Base-by-base conservation (phyloP, 2,113 vertebrate genomes). In the Plestiodon gilberti region DNA sequence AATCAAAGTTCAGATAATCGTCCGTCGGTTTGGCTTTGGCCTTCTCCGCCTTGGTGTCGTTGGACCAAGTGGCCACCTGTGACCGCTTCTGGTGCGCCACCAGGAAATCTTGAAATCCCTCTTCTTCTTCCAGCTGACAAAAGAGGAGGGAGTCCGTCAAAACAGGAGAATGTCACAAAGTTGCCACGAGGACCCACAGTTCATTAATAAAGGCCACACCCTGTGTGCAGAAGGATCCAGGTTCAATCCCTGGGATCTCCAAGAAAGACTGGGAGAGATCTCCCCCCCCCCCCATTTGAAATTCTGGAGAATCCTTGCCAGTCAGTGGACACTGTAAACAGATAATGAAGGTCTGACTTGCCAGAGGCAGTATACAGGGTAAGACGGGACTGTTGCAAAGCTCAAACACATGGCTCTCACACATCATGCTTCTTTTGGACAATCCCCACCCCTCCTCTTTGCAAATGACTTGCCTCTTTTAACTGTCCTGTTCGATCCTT, bases 1-100 rank as follows among this genome's bases (percentile, higher is more conserved):
- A 97, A 79, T 99, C 99, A 74, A 99, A 99, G 97, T 99, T 99
- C 71, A 99, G 96, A 89, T 99, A 99, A 95, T 99, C 98, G 23
- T 93, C 92, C 4, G 87, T 81, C 3, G 82, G 11, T 81, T 89
- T 89, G 33, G 82, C 1, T 74, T 91, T 93, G 5, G 71, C 91
- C 70, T 92, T 83, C 1, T 90, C 2, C 15, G 93, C 90, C 84
- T 96, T 79, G 0, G 93, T 95, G 55, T 99, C 99, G 0, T 99
- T 99, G 0, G 97, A 96, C 99, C 99, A 99, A 0, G 97, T 98
- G 64, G 97, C 97, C 4, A 90, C 97, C 89, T 98, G 97, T 7
- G 94, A 95, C 33, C 98, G 94, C 78, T 97, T 99, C 95, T 98
- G 97, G 93, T 99, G 98, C 35, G 98, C 97, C 1, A 96, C 96